Base-by-base conservation (phyloP, 1,140 invertebrate genomes). In the Helicoverpa armigera region DNA sequence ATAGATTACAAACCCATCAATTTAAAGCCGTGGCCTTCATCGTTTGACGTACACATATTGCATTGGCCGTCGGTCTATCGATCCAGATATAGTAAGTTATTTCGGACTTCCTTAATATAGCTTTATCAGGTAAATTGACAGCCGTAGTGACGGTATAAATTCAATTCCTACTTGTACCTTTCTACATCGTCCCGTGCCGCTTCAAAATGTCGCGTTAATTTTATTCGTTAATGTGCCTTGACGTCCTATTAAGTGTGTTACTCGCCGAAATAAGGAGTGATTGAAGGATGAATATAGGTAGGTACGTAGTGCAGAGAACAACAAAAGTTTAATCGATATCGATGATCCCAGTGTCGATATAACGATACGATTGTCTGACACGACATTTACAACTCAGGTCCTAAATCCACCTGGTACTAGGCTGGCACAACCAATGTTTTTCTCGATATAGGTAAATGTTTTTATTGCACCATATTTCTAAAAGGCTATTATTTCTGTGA, bases 381-480 rank as follows among this genome's bases (percentile, higher is more conserved):
- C 84, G 89, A 88, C 53, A 90, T 87, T 79, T 53, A 9, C 69
- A 63, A 82, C 69, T 87, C 86, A 85, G 83, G 73, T 77, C 75
- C 81, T 79, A 81, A 81, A 82, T 85, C 70, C 56, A 79, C 85
- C 89, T 89, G 88, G 88, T 74, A 87, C 88, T 85, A 60, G 60
- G 76, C 83, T 89, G 88, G 81, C 77, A 86, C 86, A 74, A 67
- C 50, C 7, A 65, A 76, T 65, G 60, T 65, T 65, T 78, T 69
- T 70, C 77, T 79, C 53, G 31, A 70, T 79, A 79, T 70, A 79
- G 77, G 53, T 70, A 70, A 79, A 70, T 79, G 77, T 70, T 79
- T 77, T 79, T 79, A 79, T 79, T 79, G 77, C 65, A 70, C 65
- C 65, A 70, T 79, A 79, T 79, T 79, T 79, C 75, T 76, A 65